A percentile compares a stretch with the other conserved stretches of the same genome.
Conservation (phyloP, 2,888 invertebrate species). For the Rhagophthalmus giganteus region DNA sequence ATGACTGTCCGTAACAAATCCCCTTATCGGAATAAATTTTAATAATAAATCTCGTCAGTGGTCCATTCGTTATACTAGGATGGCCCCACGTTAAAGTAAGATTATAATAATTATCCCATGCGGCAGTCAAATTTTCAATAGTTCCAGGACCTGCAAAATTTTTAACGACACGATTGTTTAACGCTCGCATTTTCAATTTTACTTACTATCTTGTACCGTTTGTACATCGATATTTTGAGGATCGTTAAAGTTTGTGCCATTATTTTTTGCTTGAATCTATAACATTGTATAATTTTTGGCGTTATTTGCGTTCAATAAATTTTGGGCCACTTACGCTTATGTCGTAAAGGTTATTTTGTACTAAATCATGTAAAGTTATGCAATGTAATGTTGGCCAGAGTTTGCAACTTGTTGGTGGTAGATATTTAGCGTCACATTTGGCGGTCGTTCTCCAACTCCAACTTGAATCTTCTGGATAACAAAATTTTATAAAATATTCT, state of each 20-base stretch:
- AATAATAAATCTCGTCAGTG: constrained; percentile 14
- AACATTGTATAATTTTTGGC: too few relatives aligned
- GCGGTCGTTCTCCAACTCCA: background rate
- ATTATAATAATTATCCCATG: constrained; percentile 40
- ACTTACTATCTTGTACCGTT: constrained; percentile 6
- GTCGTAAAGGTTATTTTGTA: background rate
- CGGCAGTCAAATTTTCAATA: constrained; percentile 32
- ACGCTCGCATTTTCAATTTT: too few relatives aligned
- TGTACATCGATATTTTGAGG: background rate
- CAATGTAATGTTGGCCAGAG: constrained; percentile 15
- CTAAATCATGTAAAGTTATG: constrained; percentile 3
- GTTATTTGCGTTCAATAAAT: too few relatives aligned
- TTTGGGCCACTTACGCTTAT: constrained; percentile 5
- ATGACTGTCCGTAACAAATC: background rate
- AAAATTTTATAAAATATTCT: constrained; percentile 30
- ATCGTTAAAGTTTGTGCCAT: background rate
- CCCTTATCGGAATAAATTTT: background rate
- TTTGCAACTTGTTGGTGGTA: constrained; percentile 3
- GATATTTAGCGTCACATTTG: background rate
- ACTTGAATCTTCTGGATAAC: background rate
- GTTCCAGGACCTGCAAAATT: constrained; percentile 34
- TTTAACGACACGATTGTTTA: background rate
- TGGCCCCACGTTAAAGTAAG: constrained; percentile 43
- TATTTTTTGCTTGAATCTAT: constrained; percentile 13
- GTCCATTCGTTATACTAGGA: constrained; percentile 35